Conservation (phyloP, 30 jellyfish, hydroid and myxozoan genomes). For the Chironex yamaguchii region DNA sequence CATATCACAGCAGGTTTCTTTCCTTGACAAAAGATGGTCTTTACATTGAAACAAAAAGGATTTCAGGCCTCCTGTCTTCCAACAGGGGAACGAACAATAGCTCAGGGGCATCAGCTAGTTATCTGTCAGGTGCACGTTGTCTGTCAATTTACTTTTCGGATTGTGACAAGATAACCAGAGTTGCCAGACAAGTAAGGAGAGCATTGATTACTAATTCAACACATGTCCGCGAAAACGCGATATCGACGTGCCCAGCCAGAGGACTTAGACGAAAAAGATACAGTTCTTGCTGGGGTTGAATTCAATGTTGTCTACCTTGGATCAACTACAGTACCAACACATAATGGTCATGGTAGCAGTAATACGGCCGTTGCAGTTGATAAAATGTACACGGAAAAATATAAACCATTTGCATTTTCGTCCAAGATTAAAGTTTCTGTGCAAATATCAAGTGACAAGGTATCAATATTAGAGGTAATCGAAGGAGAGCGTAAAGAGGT, state of each 20-base stretch:
- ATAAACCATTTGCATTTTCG: constrained; percentile 71
- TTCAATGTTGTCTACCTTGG: constrained; percentile 69
- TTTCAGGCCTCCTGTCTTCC: no score
- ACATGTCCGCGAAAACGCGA: not conserved
- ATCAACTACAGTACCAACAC: constrained; percentile 79
- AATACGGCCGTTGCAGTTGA: constrained; percentile 75
- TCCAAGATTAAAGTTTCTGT: constrained; percentile 46
- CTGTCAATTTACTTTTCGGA: no score
- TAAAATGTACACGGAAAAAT: constrained; percentile 66
- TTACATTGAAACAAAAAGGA: no score
- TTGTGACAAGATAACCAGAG: no score
- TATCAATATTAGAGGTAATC: constrained; percentile 13
- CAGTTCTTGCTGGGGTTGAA: constrained; percentile 57
- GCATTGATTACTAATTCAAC: no score
- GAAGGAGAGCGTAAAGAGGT: constrained; percentile 1
- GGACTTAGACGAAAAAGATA: constrained; percentile 66
- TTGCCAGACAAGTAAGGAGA: no score
- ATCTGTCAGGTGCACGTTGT: no score
- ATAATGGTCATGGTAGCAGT: constrained; percentile 82
- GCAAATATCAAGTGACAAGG: constrained; percentile 51
- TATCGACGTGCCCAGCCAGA: constrained; percentile 7
- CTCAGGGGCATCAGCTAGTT: no score
- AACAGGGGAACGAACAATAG: no score
- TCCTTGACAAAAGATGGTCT: no score
- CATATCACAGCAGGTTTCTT: no score